These are phyloP conservation scores for Saturnia japonica DNA, from an alignment of 2,888 invertebrate genomes.

Conservation along the genomic window DNA sequence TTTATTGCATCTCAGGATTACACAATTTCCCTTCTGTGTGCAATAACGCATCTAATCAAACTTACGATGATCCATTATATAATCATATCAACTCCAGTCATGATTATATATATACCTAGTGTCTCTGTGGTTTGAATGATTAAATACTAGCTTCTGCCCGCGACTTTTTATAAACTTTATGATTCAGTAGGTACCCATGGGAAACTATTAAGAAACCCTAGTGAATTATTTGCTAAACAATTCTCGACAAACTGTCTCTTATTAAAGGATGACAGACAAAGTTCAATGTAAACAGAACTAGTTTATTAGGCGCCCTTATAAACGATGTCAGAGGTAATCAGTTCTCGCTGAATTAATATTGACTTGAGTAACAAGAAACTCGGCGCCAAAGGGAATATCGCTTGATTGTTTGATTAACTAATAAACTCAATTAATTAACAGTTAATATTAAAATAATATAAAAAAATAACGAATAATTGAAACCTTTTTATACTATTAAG, in stretches of 20 bases:
- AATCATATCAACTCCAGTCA: constrained; percentile 10
- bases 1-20: constrained; percentile 24
- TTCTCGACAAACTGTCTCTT: not conserved
- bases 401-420: constrained; percentile 19
- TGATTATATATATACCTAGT: not conserved
- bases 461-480: not conserved
- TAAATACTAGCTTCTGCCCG: too few species aligned
- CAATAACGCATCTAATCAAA: constrained; percentile 28
- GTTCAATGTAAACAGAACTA: constrained; percentile 6
- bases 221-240: not conserved
- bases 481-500: too few species aligned
- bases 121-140: too few species aligned
- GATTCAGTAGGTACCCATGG: not conserved
- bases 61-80: constrained; percentile 17
- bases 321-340: constrained; percentile 14
- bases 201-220: not conserved
- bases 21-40: constrained; percentile 25
- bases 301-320: constrained; percentile 15
- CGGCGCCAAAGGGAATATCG: constrained; percentile 7
- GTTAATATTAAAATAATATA: not conserved
- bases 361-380: constrained; percentile 17
- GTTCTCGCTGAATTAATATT: constrained; percentile 21
- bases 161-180: not conserved
- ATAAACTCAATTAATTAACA: not conserved
- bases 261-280: constrained; percentile 12